Percentiles rank a stretch among this genome's conserved stretches.
Evolutionary conservation across 2,113 vertebrate genomes (phyloP).

Genomic region (Rousettus leschenaultii): DNA sequence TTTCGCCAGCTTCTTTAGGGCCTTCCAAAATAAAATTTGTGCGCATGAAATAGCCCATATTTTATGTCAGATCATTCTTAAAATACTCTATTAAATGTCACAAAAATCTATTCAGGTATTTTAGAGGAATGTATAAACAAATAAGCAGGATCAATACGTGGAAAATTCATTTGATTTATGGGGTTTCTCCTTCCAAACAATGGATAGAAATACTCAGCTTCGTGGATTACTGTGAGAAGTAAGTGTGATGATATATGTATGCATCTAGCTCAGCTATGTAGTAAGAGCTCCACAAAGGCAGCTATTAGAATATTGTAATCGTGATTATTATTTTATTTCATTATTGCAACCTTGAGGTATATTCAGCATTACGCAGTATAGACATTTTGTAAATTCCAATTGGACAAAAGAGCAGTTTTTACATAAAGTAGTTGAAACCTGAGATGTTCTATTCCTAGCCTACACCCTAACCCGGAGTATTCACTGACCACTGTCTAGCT

Average conservation of each 20-base stretch:
- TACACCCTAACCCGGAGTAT: neutral
- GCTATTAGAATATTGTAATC: neutral
- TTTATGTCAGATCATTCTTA: neutral
- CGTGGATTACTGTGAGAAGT: neutral
- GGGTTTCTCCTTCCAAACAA: neutral
- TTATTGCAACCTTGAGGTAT: neutral
- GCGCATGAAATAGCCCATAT: neutral
- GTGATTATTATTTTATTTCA: neutral
- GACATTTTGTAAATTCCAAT: neutral
- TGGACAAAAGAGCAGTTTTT: neutral
- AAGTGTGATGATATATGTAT: neutral
- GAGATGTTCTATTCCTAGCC: neutral
- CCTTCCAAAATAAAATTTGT: slow-evolving; percentile 20
- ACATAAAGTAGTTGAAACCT: neutral
- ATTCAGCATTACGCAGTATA: neutral
- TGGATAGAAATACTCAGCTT: neutral
- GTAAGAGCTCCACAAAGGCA: neutral
- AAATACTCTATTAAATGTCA: neutral
- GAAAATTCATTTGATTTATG: neutral
- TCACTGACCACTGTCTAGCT: neutral
- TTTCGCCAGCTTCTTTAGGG: slow-evolving; percentile 16
- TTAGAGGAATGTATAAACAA: neutral
- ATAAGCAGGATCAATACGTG: neutral
- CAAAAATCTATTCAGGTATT: neutral
- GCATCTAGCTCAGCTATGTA: neutral